A percentile compares a stretch with the other conserved stretches of the same genome.
Evolutionary conservation across 1,140 invertebrate species (phyloP).

Genomic region (Acromyrmex echinatior): DNA sequence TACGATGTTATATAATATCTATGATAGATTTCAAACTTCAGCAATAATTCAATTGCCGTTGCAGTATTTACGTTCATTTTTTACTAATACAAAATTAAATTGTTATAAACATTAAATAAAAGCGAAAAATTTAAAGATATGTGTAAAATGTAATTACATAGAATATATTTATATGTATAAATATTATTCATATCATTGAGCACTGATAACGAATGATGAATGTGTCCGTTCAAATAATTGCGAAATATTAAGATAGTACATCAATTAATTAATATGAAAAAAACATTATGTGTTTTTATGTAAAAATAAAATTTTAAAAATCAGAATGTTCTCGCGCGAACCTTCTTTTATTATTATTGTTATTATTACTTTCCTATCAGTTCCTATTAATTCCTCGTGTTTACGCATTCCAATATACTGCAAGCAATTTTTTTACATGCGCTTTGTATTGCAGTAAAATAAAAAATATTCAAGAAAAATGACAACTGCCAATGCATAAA

Average conservation of each 20-base stretch:
- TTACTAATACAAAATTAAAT: background rate
- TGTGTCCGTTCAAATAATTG: background rate
- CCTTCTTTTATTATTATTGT: slow-evolving; percentile 21
- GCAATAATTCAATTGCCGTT: background rate
- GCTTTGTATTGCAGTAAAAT: slow-evolving; percentile 39
- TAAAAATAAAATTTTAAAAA: background rate
- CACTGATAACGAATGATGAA: background rate
- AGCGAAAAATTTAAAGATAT: background rate
- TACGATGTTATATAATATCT: background rate
- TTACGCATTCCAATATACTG: background rate
- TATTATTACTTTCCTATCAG: background rate
- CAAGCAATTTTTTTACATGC: slow-evolving; percentile 28
- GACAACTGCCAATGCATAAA: slow-evolving; percentile 57
- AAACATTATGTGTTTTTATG: background rate
- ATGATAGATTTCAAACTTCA: background rate
- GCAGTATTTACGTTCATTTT: background rate
- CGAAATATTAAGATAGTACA: background rate
- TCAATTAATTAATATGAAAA: background rate
- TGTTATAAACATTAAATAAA: background rate
- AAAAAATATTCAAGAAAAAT: slow-evolving; percentile 58
- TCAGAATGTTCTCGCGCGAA: background rate
- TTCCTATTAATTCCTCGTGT: slow-evolving; percentile 11
- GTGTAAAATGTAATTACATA: background rate
- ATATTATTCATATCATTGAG: background rate
- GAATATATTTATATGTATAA: background rate